Percentiles rank a stretch among this genome's conserved stretches.
phyloP scores from a whole-genome alignment of 92 coral and sea anemone species.

The Phenganax marumi region DNA sequence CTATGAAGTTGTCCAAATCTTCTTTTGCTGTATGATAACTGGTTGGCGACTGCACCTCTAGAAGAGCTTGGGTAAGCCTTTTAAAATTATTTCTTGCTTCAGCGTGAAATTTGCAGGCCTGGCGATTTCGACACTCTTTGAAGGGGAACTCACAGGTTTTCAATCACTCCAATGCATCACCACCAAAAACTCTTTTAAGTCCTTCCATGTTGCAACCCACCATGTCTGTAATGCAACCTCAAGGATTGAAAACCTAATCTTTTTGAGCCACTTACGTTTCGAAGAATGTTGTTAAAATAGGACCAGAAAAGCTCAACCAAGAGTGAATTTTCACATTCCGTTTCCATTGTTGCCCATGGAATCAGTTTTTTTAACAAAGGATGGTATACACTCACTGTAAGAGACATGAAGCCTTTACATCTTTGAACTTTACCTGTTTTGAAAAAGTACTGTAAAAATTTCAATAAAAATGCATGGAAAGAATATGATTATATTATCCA shows the following conservation, averaged over 20 bases:
- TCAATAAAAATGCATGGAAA: conserved; percentile 24
- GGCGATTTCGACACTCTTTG: conserved; percentile 55
- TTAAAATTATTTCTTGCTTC: conserved; percentile 43
- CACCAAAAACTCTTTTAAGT: conserved; percentile 46
- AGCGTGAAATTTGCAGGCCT: conserved; percentile 44
- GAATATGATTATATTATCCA: conserved; percentile 36
- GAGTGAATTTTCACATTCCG: background rate
- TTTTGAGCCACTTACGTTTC: conserved; percentile 28
- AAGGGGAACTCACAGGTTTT: conserved; percentile 62
- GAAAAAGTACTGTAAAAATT: conserved; percentile 43
- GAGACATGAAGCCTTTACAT: conserved; percentile 19
- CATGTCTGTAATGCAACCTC: conserved; percentile 60
- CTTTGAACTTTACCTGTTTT: no score
- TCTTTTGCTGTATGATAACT: conserved; percentile 10
- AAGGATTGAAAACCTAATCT: conserved; percentile 45
- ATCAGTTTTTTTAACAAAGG: background rate
- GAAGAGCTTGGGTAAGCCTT: conserved; percentile 21
- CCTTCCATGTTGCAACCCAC: conserved; percentile 52
- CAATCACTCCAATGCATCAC: conserved; percentile 29
- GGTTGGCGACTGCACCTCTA: background rate
- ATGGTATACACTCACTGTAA: conserved; percentile 4
- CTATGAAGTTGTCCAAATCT: conserved; percentile 13
- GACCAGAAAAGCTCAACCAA: conserved; percentile 6
- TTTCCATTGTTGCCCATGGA: conserved; percentile 26
- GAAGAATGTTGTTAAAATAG: conserved; percentile 4